Base-by-base conservation (phyloP, 2,113 vertebrate species). In the Hippopotamus amphibius region DNA sequence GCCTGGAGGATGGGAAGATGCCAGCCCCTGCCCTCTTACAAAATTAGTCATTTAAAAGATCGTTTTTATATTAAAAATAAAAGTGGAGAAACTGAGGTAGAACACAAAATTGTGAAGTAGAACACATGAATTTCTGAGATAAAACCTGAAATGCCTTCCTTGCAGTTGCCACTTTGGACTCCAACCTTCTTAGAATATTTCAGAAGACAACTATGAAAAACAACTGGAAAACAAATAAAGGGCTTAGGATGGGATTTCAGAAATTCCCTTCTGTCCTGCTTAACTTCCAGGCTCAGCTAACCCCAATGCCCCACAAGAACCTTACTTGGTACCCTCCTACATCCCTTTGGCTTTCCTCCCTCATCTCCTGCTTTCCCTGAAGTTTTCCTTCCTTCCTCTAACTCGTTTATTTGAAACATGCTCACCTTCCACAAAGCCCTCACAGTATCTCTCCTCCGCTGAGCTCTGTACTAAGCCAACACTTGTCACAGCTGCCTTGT, bases 241-340 rank as follows among this genome's bases (percentile, higher is more conserved):
- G 37, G 84, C 79, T 97, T 93, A 90, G 57, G 48, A 8, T 59
- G 50, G 72, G 90, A 92, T 92, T 93, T 86, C 83, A 94, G 72
- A 74, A 74, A 33, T 84, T 88, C 26, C 12, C 24, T 2, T 68
- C 63, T 30, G 2, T 55, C 15, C 6, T 13, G 24, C 57, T 80
- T 50, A 43, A 28, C 17, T 21, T 85, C 65, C 46, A 76, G 48
- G 22, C 59, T 63, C 37, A 65, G 57, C 13, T 68, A 61, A 72
- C 2, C 24, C 55, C 17, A 9, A 15, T 4, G 3, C 15, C 4
- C 28, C 22, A 21, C 33, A 55, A 61, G 26, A 90, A 55, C 53
- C 37, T 69, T 22, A 15, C 50, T 37, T 12, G 22, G 43, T 43
- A 4, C 26, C 26, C 17, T 43, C 24, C 33, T 66, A 46, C 37